phyloP scores from a whole-genome alignment of 1,140 invertebrate genomes.

The Magallana angulata region DNA sequence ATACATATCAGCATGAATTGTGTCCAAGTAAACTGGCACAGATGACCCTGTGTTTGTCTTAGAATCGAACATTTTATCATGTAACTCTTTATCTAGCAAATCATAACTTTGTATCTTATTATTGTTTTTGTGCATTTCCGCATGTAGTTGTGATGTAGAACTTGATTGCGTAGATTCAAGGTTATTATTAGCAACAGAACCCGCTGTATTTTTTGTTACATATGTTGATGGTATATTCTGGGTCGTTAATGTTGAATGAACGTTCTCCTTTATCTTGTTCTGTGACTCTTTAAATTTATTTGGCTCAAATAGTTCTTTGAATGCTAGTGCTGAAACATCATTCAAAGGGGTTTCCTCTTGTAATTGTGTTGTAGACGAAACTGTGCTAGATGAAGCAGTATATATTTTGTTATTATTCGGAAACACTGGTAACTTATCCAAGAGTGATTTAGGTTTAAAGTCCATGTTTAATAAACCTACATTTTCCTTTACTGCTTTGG shows the following conservation, averaged over 20 bases:
- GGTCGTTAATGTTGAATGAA: too few species aligned
- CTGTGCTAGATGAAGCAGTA: not conserved
- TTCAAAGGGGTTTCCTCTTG: not conserved
- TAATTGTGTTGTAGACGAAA: not conserved
- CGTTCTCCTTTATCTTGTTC: not conserved
- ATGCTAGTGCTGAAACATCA: not conserved
- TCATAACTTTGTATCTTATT: not conserved
- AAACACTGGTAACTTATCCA: too few species aligned
- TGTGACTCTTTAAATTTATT: not conserved
- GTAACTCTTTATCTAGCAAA: constrained; percentile 1
- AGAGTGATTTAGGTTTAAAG: too few species aligned
- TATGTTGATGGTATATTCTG: too few species aligned
- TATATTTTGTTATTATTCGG: too few species aligned
- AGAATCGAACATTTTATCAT: not conserved
- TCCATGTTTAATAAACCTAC: too few species aligned
- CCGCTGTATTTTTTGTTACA: too few species aligned
- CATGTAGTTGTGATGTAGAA: not conserved
- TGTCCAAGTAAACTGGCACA: not conserved
- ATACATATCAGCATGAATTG: not conserved
- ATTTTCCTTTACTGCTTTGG: too few species aligned
- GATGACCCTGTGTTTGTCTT: not conserved
- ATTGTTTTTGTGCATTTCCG: not conserved
- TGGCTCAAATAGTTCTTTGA: constrained; percentile 19
- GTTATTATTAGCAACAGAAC: too few species aligned
- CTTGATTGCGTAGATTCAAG: too few species aligned